Base-by-base conservation (phyloP, 2,113 vertebrate genomes). In the Limanda limanda region DNA sequence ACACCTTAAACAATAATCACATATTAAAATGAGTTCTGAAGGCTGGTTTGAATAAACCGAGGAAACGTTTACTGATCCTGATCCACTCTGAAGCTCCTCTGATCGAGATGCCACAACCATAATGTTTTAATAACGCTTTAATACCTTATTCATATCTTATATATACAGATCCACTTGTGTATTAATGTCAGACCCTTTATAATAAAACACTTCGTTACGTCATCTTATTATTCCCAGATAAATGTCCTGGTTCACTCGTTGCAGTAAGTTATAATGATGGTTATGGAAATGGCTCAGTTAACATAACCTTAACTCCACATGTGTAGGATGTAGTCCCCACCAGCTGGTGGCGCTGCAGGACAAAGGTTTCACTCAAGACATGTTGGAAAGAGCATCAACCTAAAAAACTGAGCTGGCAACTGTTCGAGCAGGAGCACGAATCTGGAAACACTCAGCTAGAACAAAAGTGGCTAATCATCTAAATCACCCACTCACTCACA, bases 401-500 rank as follows among this genome's bases (percentile, higher is more conserved):
- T 83, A 45, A 61, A 83, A 77, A 84, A 86, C 64, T 51, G 14
- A 13, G n/a, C 78, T 74, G 81, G 79, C 81, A 83, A 81, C 80
- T 87, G 82, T 81, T 82, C 17, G 4, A 14, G 69, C 57, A 74
- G 54, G 55, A 79, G 54, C 47, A 82, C 61, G 74, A 83, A 88
- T 84, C 78, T 81, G 75, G 76, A 68, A 79, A 69, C 74, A 63
- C 61, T 83, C 63, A 61, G 5, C 37, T 35, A 76, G 74, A 85
- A 87, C 74, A 79, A 79, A 79, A 74, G 78, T 37, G 74, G 4
- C 61, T 79, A 84, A 89, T 89, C 63, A 78, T 69, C 37, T 17
- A 78, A 85, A 40, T 17, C 47, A 51, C 47, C 5, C 54, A 56
- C 54, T 21, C 54, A 31, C 6, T 31, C 31, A 7, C 31, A 1